Percentiles rank a stretch among this genome's conserved stretches.
Conservation (phyloP, 2,113 vertebrate species). For the Semnopithecus entellus region DNA sequence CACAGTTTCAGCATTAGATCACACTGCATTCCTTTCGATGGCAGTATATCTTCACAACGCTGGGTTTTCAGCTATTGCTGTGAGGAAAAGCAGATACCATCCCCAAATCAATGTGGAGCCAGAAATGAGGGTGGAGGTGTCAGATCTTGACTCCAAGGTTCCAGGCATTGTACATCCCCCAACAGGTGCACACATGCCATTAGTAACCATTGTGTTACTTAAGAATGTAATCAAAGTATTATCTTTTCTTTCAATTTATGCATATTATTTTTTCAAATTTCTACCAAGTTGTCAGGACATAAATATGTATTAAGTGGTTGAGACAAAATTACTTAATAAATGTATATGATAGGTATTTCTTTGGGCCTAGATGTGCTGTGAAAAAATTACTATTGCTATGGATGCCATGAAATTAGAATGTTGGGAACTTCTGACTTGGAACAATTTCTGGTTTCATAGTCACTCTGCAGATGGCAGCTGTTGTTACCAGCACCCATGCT, state of each 20-base stretch:
- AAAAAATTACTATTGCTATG: not conserved
- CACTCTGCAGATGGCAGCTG: not conserved
- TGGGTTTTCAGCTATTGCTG: not conserved
- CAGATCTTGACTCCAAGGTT: not conserved
- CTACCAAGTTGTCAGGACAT: not conserved
- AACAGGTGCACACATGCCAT: not conserved
- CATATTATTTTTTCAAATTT: not conserved
- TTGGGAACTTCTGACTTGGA: not conserved
- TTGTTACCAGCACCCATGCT: not conserved
- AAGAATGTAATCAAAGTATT: not conserved
- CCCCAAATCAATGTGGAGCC: not conserved
- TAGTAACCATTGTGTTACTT: not conserved
- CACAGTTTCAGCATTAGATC: not conserved
- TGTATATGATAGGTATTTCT: not conserved
- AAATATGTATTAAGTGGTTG: not conserved
- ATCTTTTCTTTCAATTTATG: not conserved
- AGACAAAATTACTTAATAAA: not conserved
- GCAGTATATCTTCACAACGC: not conserved
- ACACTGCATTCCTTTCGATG: not conserved
- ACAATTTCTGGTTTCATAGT: not conserved
- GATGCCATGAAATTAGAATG: not conserved
- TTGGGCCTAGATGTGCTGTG: not conserved
- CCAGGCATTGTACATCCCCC: not conserved
- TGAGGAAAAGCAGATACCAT: not conserved
- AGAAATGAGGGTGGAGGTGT: fast-evolving